Evolutionary conservation across 30 jellyfish, hydroid and myxozoan species (phyloP).

Genomic region (Haliclystus octoradiatus): DNA sequence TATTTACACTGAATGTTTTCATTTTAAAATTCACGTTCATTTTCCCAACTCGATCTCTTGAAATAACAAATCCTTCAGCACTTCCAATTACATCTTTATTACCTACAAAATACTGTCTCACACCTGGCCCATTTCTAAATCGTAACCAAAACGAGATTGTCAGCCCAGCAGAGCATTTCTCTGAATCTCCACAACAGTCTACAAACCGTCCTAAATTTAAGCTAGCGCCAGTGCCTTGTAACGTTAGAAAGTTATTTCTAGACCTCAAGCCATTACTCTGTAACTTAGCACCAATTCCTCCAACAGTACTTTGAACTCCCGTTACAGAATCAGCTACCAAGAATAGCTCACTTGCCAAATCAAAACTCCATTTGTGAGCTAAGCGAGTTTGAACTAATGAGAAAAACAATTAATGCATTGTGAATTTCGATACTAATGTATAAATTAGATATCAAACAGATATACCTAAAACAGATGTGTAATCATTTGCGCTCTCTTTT

Average conservation of each 20-base stretch:
- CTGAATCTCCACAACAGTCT: slow-evolving; percentile 22
- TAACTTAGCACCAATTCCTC: slow-evolving; percentile 45
- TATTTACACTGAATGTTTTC: background rate
- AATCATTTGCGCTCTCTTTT: too few relatives aligned
- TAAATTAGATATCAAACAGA: too few relatives aligned
- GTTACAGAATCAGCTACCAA: slow-evolving; percentile 38
- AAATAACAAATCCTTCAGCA: slow-evolving; percentile 14
- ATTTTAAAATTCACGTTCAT: slow-evolving; percentile 13
- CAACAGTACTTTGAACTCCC: slow-evolving; percentile 15
- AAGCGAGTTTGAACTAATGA: slow-evolving; percentile 18
- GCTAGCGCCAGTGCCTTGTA: slow-evolving; percentile 47
- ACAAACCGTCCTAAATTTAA: slow-evolving; percentile 40
- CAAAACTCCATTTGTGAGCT: slow-evolving; percentile 44
- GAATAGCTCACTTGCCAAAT: slow-evolving; percentile 28
- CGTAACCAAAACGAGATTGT: slow-evolving; percentile 49
- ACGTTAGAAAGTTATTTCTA: slow-evolving; percentile 21
- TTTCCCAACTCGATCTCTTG: slow-evolving; percentile 7
- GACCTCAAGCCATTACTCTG: slow-evolving; percentile 14
- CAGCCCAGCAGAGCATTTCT: slow-evolving; percentile 20
- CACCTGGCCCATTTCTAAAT: slow-evolving; percentile 9
- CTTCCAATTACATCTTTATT: background rate
- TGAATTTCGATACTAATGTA: too few relatives aligned
- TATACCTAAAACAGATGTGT: too few relatives aligned
- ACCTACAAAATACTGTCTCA: slow-evolving; percentile 30
- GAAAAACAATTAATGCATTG: too few relatives aligned